These are phyloP conservation scores for Phalacrocorax aristotelis DNA, from an alignment of 2,113 vertebrate species.

Conservation along the genomic window DNA sequence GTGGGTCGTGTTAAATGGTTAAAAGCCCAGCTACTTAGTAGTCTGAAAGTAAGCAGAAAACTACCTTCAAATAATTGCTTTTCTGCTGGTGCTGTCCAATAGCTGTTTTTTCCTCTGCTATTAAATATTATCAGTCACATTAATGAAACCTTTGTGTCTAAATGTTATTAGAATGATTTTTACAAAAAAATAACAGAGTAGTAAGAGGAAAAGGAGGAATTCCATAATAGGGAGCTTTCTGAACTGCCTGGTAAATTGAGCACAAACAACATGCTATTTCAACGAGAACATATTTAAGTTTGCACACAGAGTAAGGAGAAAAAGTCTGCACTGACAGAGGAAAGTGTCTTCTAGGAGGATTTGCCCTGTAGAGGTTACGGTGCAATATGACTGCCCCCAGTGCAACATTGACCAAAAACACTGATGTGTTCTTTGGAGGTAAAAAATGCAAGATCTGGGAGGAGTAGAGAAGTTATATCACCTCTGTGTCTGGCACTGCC, in stretches of 20 bases:
- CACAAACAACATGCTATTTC: neutral
- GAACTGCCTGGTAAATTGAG: neutral
- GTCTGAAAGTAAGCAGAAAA: neutral
- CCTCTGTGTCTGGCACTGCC: neutral
- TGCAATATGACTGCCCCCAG: rapidly evolving
- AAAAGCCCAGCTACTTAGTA: neutral
- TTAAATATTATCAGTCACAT: neutral
- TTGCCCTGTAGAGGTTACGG: neutral
- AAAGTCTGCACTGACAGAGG: neutral
- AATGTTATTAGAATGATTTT: neutral
- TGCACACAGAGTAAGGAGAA: neutral
- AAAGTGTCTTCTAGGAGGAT: neutral
- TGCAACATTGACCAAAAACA: neutral
- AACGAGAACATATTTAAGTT: neutral
- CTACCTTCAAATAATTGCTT: neutral
- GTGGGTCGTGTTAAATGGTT: neutral
- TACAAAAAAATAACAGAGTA: neutral
- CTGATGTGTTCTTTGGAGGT: neutral
- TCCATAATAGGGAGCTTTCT: neutral
- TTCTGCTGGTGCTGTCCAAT: neutral
- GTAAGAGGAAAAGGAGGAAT: neutral
- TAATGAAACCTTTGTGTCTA: neutral
- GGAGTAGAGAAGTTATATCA: neutral
- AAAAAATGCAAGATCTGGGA: neutral
- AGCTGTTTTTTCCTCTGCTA: neutral